Evolutionary conservation across 1,140 invertebrate species (phyloP).

Genomic region (Ctenoplectra terminalis): DNA sequence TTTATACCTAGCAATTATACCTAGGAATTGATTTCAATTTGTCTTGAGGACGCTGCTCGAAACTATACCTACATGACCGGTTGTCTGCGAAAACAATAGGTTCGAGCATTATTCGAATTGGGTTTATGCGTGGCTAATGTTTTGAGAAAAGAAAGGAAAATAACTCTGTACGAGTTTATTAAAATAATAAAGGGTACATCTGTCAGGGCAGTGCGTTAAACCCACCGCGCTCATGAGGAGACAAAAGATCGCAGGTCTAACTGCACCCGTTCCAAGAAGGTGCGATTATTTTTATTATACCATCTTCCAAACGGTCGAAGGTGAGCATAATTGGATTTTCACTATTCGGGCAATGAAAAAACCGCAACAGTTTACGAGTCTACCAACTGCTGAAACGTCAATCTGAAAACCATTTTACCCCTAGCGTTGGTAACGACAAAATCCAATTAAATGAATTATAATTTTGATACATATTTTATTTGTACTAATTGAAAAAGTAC

Average conservation of each 20-base stretch:
- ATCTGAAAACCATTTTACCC: background rate
- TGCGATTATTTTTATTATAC: conserved; percentile 39
- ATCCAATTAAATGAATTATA: conserved; percentile 3
- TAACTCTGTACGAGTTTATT: background rate
- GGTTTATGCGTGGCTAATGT: background rate
- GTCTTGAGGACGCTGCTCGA: too few relatives aligned
- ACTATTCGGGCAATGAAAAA: background rate
- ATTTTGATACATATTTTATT: background rate
- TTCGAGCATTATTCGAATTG: background rate
- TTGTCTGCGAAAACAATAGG: background rate
- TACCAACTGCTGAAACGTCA: background rate
- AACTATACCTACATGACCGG: too few relatives aligned
- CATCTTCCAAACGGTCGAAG: background rate
- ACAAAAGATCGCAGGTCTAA: conserved; percentile 17
- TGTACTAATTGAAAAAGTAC: too few relatives aligned
- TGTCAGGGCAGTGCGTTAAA: background rate
- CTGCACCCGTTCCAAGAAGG: conserved; percentile 13
- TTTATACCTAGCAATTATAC: background rate
- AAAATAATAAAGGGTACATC: background rate
- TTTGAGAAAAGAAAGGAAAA: background rate
- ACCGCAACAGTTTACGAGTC: conserved; percentile 18
- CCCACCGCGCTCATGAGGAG: background rate
- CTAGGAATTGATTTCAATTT: too few relatives aligned
- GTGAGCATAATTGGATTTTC: conserved; percentile 25
- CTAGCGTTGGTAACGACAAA: background rate